phyloP scores from a whole-genome alignment of 1,140 invertebrate species.

The Phortica variegata region DNA sequence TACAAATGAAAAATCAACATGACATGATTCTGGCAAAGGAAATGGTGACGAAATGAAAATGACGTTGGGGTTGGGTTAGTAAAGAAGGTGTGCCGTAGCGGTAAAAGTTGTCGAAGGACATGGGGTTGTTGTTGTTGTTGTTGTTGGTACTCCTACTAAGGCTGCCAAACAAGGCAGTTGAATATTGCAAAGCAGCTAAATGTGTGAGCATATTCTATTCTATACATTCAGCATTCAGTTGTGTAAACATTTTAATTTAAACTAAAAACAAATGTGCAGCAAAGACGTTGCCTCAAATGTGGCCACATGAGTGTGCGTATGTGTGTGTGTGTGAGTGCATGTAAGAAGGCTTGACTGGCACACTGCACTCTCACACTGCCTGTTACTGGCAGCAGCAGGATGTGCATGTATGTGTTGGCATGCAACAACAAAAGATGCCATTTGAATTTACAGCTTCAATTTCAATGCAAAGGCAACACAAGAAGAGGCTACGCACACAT shows the following conservation, averaged over 20 bases:
- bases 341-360: neutral
- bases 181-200: slow-evolving; percentile 10
- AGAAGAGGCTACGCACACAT: neutral
- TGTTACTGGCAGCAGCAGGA: slow-evolving; percentile 20
- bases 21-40: neutral
- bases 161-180: too few species aligned
- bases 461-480: slow-evolving; percentile 21
- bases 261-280: slow-evolving; percentile 44
- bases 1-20: neutral
- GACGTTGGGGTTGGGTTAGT: neutral
- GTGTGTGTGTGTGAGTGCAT: slow-evolving; percentile 8
- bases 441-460: slow-evolving; percentile 34
- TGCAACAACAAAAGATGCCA: neutral
- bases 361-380: too few species aligned
- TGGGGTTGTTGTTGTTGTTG: slow-evolving; percentile 18
- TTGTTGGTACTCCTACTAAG: too few species aligned
- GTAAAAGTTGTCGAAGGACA: slow-evolving; percentile 28
- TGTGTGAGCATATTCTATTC: slow-evolving; percentile 36
- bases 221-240: slow-evolving; percentile 39
- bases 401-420: neutral
- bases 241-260: slow-evolving; percentile 54
- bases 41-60: neutral
- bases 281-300: slow-evolving; percentile 25
- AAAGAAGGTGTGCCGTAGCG: slow-evolving; percentile 2
- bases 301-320: slow-evolving; percentile 5